These are phyloP conservation scores for Notothenia rossii DNA, from an alignment of 2,113 vertebrate species.

Conservation along the genomic window DNA sequence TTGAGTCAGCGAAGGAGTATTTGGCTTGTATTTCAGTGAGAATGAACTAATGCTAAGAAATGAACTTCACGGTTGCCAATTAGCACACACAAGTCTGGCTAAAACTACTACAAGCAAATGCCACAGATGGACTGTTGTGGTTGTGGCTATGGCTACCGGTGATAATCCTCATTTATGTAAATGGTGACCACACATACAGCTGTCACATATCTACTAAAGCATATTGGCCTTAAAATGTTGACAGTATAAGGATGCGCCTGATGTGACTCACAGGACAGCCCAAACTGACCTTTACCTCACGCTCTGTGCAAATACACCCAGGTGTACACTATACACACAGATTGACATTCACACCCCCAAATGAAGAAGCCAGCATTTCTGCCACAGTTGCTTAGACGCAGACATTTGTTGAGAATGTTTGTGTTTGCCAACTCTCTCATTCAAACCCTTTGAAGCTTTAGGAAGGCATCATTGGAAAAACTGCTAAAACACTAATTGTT, in stretches of 20 bases:
- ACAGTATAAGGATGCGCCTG: background rate
- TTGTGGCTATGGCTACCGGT: no score
- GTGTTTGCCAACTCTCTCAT: conserved; percentile 16
- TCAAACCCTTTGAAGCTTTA: background rate
- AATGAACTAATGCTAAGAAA: conserved; percentile 8
- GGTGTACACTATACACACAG: conserved; percentile 31
- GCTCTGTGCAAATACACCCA: conserved; percentile 11
- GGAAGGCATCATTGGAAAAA: background rate
- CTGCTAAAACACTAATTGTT: background rate
- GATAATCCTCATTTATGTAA: no score
- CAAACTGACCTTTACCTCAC: conserved; percentile 31
- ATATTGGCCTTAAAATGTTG: no score
- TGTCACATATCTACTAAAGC: no score
- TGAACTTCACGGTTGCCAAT: background rate
- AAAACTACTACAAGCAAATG: no score
- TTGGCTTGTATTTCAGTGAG: background rate
- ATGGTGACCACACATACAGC: no score
- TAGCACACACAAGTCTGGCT: no score
- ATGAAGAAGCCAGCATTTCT: conserved; percentile 16
- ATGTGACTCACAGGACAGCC: conserved; percentile 8
- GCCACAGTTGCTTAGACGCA: conserved; percentile 39
- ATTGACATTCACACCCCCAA: background rate
- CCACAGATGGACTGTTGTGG: no score
- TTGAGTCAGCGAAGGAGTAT: conserved; percentile 27
- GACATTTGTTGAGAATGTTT: background rate